Evolutionary conservation across 1,140 invertebrate genomes (phyloP).

Genomic region (Drosophila setifemur): DNA sequence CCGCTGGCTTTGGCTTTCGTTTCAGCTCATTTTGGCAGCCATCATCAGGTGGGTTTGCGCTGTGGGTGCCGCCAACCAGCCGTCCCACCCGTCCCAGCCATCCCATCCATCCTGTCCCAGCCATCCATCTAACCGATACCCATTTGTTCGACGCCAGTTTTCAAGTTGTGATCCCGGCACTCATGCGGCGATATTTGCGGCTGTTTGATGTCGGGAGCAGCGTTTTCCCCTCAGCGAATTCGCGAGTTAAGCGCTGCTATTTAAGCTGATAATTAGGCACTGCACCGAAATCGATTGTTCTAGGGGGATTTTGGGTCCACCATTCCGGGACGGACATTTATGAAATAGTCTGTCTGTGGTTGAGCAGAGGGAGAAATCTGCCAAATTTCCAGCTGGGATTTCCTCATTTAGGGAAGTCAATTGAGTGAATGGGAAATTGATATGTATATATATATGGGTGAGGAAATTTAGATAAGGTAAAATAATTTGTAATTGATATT

Average conservation of each 20-base stretch:
- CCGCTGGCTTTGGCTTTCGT: constrained; percentile 19
- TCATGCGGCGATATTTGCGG: constrained; percentile 1
- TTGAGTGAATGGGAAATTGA: not conserved
- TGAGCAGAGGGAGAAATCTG: no score
- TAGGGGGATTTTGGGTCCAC: not conserved
- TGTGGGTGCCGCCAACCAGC: no score
- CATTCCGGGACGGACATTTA: not conserved
- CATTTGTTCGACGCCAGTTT: constrained; percentile 44
- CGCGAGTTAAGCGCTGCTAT: constrained; percentile 18
- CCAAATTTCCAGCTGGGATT: not conserved
- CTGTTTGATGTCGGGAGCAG: constrained; percentile 7
- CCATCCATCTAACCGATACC: constrained; percentile 46
- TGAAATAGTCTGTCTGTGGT: not conserved
- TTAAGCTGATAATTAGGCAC: constrained; percentile 29
- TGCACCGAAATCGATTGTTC: not conserved
- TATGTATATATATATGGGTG: no score
- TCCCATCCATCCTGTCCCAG: not conserved
- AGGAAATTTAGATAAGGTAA: no score
- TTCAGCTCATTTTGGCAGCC: constrained; percentile 56
- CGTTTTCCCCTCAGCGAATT: constrained; percentile 22
- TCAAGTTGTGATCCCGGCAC: constrained; percentile 23
- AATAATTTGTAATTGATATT: no score
- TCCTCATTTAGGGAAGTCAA: not conserved
- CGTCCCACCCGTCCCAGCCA: no score
- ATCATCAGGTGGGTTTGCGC: not conserved